Conservation (phyloP, 2,113 vertebrate species). For the Leptocoma aspasia region DNA sequence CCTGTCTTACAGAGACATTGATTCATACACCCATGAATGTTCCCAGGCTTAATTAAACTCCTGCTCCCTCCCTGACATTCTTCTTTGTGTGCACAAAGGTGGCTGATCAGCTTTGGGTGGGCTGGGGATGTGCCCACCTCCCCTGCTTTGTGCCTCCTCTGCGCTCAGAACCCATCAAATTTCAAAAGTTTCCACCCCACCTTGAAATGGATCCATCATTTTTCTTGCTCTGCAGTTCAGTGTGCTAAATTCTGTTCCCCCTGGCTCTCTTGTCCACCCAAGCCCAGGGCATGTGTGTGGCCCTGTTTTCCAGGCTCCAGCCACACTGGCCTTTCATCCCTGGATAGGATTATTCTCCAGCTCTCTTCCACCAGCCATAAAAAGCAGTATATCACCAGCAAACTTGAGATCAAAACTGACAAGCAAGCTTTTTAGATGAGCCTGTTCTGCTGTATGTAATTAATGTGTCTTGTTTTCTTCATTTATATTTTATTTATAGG, state of each 20-base stretch:
- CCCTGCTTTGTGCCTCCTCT: background rate
- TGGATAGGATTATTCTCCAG: background rate
- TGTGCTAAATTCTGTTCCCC: background rate
- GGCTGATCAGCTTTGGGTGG: background rate
- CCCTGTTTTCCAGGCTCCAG: background rate
- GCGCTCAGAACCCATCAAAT: background rate
- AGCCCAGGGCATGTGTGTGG: background rate
- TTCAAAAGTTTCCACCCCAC: background rate
- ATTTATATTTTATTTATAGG: conserved; percentile 73
- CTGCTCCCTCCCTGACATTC: background rate
- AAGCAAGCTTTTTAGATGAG: conserved; percentile 60
- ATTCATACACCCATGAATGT: background rate
- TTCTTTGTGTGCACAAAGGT: background rate
- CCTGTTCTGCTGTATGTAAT: conserved; percentile 63
- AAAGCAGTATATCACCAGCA: conserved; percentile 31
- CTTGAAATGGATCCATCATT: background rate
- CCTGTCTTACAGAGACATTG: background rate
- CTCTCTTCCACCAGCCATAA: conserved; percentile 11
- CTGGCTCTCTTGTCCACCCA: background rate
- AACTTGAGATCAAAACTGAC: conserved; percentile 63
- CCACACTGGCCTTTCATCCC: background rate
- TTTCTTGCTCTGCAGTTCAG: background rate
- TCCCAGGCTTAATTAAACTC: background rate
- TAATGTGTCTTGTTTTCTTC: conserved; percentile 71
- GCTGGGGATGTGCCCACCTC: background rate